These are phyloP conservation scores for Laspeyria flexula DNA, from an alignment of 2,888 invertebrate genomes.

Conservation along the genomic window DNA sequence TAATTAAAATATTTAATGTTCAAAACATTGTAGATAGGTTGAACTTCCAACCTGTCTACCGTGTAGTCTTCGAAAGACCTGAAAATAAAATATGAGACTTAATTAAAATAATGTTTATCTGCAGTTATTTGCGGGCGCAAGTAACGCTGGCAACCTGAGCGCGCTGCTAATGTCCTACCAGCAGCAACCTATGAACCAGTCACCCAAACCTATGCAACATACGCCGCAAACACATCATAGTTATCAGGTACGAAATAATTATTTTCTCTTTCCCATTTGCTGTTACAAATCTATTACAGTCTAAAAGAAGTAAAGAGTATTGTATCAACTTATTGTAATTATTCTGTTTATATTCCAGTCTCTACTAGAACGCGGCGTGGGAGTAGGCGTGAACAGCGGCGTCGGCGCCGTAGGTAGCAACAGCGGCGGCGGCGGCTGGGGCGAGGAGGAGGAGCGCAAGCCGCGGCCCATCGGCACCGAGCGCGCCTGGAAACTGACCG, in stretches of 20 bases:
- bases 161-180: constrained; percentile 81
- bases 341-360: constrained; percentile 52
- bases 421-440: constrained; percentile 56
- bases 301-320: too few relatives aligned
- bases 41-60: too few relatives aligned
- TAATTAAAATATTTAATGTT: too few relatives aligned
- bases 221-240: constrained; percentile 72
- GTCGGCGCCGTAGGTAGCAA: constrained; percentile 26
- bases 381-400: constrained; percentile 42
- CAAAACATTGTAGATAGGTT: too few relatives aligned
- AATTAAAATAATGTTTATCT: too few relatives aligned
- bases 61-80: too few relatives aligned
- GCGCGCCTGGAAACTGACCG: constrained; percentile 89
- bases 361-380: constrained; percentile 73
- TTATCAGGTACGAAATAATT: constrained; percentile 66
- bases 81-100: too few relatives aligned
- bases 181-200: constrained; percentile 74
- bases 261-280: too few relatives aligned
- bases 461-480: constrained; percentile 94
- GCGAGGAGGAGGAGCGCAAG: constrained; percentile 84
- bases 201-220: constrained; percentile 79
- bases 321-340: too few relatives aligned
- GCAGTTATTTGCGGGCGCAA: constrained; percentile 67
- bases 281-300: too few relatives aligned
- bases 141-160: constrained; percentile 69